Evolutionary conservation across 2,113 vertebrate genomes (phyloP), one percentile per base, ranked within the genome.

Genomic region (Phyllostomus hastatus): DNA sequence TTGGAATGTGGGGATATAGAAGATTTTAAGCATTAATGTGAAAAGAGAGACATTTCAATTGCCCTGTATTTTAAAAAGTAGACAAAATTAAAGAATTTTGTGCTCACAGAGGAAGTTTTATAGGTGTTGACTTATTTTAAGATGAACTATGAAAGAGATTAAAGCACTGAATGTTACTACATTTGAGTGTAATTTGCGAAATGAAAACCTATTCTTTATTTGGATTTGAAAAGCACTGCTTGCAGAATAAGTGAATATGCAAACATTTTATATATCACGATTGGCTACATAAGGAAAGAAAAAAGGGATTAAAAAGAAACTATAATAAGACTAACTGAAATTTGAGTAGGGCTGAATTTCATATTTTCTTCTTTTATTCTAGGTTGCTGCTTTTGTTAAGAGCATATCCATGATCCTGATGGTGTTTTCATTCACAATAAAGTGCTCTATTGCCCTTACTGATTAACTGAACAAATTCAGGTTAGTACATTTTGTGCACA

Each of bases 401-500:
- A 90, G 83, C 70, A 10, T 10, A 50, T 64, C 48, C 19, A 50
- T 93, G 84, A 95, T 69, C 48, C 41, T 80, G 79, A 46, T 90
- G 43, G 46, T 92, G 38, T 95, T 87, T 95, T 95, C 38, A 38
- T 79, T 90, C 80, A 91, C 75, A 50, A 93, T 85, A 79, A 94
- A 94, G 31, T 82, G 59, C 52, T 79, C 50, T 81, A 2, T 46
- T 85, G 59, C 52, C 78, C 59, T 96, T 91, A 54, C 79, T 90
- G 85, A 90, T 90, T 95, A 92, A 82, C 87, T 85, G 80, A 92
- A 90, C 50, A 97, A 78, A 82, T 88, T 97, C 92, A 96, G 97
- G 97, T 97, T 69, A 96, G 95, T 97, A 82, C 11, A 92, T 94
- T 96, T 95, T 96, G n/a, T 96, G 70, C 16, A 43, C 24, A 82